phyloP scores from a whole-genome alignment of 2,888 invertebrate genomes.

The Scaeva pyrastri region DNA sequence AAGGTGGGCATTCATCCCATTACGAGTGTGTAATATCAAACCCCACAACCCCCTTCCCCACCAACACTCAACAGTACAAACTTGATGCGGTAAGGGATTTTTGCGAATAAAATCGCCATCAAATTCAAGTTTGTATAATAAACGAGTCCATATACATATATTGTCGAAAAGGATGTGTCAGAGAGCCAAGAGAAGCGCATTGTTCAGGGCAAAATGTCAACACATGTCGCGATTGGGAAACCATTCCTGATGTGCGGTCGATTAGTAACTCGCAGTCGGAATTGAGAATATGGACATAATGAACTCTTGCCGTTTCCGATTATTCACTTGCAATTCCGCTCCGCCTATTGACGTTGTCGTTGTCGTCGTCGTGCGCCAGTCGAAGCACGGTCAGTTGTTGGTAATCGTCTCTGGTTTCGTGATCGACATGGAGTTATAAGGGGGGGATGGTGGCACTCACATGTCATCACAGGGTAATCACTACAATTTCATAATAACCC shows the following conservation, averaged over 20 bases:
- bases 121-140: constrained; percentile 2
- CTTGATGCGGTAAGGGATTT: too few relatives aligned
- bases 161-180: constrained; percentile 46
- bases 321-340: constrained; percentile 22
- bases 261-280: constrained; percentile 71
- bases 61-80: too few relatives aligned
- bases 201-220: constrained; percentile 49
- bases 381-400: too few relatives aligned
- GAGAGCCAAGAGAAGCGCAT: constrained; percentile 45
- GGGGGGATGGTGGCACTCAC: not conserved
- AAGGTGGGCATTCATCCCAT: too few relatives aligned
- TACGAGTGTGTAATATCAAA: too few relatives aligned
- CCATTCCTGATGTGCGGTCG: constrained; percentile 61
- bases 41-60: too few relatives aligned
- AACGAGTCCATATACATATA: not conserved
- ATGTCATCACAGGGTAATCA: constrained; percentile 45
- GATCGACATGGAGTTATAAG: not conserved
- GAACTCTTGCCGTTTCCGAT: constrained; percentile 46
- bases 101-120: not conserved
- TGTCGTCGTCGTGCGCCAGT: too few relatives aligned
- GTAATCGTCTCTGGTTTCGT: not conserved
- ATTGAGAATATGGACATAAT: constrained; percentile 60
- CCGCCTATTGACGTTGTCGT: too few relatives aligned
- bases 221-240: constrained; percentile 65
- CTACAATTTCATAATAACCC: constrained; percentile 63